Evolutionary conservation across 2,113 vertebrate species (phyloP), one percentile per base, ranked within the genome.

Genomic region (Tylochromis polylepis): DNA sequence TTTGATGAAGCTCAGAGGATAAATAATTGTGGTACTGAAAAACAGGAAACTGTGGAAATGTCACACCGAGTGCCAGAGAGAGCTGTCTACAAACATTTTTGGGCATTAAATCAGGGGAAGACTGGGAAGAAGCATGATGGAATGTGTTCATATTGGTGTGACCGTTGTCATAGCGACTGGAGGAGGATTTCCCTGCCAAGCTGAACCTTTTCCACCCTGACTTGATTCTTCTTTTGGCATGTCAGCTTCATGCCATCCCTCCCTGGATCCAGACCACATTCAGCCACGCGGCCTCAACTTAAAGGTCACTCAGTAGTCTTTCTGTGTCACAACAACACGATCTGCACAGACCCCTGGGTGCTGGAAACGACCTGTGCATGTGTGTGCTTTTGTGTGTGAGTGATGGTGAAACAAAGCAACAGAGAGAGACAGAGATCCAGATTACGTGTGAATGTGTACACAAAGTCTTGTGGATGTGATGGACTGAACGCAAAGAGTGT

Each of bases 141-240:
- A 89, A 91, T 87, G 88, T 83, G 87, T 75, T 90, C 88, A 86
- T 87, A 75, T 70, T 16, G 34, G 89, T 85, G 77, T 89, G 90
- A 91, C 87, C 1, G 94, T 95, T 94, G 91, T 92, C 36, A 93
- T 94, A 91, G 94, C 91, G 70, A 95, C 94, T 24, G 56, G 43
- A 85, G 59, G 53, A 92, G 92, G 94, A 91, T 88, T 93, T 89
- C 92, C 94, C 87, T 18, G 72, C 83, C 59, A 55, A 59, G 72
- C n/a, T 1, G 18, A 91, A 86, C 79, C 79, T 36, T 87, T 78
- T 31, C 59, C 59, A 57, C 79, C 84, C 56, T 34, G 24, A 84
- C 85, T 85, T 34, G 49, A 86, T 72, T 82, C 70, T 81, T 88
- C 27, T 2, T 46, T 81, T 65, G 41, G 83, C 85, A 43, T 88